Evolutionary conservation across 2,113 vertebrate species (phyloP).

Genomic region (Tyto alba): DNA sequence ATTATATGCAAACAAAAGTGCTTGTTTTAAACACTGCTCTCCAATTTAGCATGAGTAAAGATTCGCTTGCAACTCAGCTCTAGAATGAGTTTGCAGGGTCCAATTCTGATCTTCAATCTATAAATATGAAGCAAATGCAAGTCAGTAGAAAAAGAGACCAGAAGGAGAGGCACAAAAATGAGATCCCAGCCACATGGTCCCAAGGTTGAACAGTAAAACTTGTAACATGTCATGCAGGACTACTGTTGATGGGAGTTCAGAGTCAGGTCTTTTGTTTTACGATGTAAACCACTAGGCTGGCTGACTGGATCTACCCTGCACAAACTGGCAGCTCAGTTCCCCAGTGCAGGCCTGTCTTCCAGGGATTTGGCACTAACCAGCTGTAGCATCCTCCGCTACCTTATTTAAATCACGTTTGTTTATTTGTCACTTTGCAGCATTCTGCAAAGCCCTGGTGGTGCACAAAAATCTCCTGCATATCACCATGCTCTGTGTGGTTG

Average conservation of each 20-base stretch:
- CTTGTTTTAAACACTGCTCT: not conserved
- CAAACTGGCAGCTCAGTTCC: not conserved
- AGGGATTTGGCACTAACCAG: not conserved
- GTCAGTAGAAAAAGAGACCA: not conserved
- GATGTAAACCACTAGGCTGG: not conserved
- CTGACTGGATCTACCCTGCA: not conserved
- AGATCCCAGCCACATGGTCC: not conserved
- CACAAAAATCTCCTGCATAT: not conserved
- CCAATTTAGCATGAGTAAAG: not conserved
- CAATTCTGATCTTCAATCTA: not conserved
- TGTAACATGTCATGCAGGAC: not conserved
- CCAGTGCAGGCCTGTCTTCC: not conserved
- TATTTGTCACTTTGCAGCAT: not conserved
- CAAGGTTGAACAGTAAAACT: not conserved
- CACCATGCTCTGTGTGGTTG: not conserved
- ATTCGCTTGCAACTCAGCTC: not conserved
- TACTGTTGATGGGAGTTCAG: not conserved
- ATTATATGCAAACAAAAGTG: not conserved
- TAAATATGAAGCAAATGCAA: not conserved
- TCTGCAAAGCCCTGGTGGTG: not conserved
- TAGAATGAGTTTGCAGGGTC: not conserved
- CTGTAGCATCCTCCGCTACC: not conserved
- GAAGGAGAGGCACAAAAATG: not conserved
- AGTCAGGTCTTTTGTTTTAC: not conserved
- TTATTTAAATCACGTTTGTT: not conserved